phyloP scores from a whole-genome alignment of 92 coral and sea anemone species.

The Plumapathes pennacea region DNA sequence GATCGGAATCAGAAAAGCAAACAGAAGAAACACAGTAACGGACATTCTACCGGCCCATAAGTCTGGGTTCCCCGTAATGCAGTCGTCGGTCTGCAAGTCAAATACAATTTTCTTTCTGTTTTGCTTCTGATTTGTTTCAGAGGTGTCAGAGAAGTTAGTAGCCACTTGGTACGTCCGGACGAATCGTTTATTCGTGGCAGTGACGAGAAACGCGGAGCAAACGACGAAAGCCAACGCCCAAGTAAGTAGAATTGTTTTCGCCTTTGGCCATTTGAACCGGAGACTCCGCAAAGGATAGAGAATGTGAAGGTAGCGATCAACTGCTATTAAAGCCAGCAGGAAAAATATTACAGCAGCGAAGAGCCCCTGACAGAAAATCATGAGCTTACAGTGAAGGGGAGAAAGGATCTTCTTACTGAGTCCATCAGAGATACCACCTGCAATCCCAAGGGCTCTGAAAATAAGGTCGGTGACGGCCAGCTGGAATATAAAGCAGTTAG shows the following conservation, averaged over 20 bases:
- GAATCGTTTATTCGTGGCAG: constrained; percentile 14
- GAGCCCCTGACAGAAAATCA: constrained; percentile 39
- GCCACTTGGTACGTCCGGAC: too few species aligned
- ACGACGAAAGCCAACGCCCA: constrained; percentile 43
- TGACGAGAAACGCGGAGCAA: constrained; percentile 35
- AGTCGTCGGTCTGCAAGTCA: too few species aligned
- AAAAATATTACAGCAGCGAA: constrained; percentile 60
- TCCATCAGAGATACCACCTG: background rate
- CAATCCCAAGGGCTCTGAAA: constrained; percentile 18
- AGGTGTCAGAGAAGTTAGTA: background rate
- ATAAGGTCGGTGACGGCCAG: constrained; percentile 44
- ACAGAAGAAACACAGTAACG: constrained; percentile 5
- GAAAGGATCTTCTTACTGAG: background rate
- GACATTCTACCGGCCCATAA: constrained; percentile 5
- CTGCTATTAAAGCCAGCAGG: constrained; percentile 68
- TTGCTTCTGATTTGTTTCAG: background rate
- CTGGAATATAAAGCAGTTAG: constrained; percentile 37
- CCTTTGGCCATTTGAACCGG: constrained; percentile 5
- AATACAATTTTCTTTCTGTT: too few species aligned
- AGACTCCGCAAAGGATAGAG: constrained; percentile 44
- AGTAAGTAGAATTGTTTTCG: background rate
- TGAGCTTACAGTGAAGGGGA: constrained; percentile 33
- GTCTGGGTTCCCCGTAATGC: constrained; percentile 8
- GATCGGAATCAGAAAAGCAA: constrained; percentile 17
- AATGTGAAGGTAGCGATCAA: constrained; percentile 68